Conservation (phyloP, 1,140 invertebrate genomes). For the Mesaphorura yosii region DNA sequence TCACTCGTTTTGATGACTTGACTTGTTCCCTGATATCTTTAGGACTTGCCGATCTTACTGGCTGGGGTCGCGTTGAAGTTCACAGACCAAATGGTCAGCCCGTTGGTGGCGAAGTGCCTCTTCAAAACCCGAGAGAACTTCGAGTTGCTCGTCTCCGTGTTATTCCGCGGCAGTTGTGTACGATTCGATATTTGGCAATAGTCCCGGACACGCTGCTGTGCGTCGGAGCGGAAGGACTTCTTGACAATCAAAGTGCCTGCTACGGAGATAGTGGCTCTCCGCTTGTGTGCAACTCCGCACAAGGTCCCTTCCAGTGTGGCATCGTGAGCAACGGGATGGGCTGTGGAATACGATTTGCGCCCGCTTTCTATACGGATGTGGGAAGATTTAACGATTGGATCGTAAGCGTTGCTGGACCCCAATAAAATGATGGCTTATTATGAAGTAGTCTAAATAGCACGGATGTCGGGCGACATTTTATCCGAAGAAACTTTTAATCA, state of each 20-base stretch:
- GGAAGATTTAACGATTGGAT: not conserved
- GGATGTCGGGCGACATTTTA: too few relatives aligned
- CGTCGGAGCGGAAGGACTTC: slow-evolving; percentile 8
- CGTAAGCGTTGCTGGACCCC: not conserved
- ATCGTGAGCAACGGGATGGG: slow-evolving; percentile 1
- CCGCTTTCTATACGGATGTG: slow-evolving; percentile 1
- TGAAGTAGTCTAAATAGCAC: too few relatives aligned
- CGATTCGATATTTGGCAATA: not conserved
- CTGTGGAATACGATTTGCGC: slow-evolving; percentile 4
- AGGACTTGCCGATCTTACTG: slow-evolving; percentile 1
- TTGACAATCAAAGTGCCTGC: slow-evolving; percentile 2
- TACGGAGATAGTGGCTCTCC: slow-evolving; percentile 6
- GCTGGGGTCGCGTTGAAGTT: slow-evolving; percentile 3
- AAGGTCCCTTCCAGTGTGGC: slow-evolving; percentile 2
- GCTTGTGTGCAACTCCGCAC: not conserved
- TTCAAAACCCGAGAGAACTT: not conserved
- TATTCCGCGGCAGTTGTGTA: not conserved
- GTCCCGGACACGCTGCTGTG: not conserved
- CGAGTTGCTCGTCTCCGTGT: not conserved
- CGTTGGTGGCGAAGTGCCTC: not conserved
- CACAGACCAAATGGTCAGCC: not conserved
- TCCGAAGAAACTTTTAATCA: too few relatives aligned
- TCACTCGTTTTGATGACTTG: not conserved
- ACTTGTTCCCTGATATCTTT: too few relatives aligned
- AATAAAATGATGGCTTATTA: not conserved